Conservation (phyloP, 1,140 invertebrate species). For the Scaptomyza hsui region DNA sequence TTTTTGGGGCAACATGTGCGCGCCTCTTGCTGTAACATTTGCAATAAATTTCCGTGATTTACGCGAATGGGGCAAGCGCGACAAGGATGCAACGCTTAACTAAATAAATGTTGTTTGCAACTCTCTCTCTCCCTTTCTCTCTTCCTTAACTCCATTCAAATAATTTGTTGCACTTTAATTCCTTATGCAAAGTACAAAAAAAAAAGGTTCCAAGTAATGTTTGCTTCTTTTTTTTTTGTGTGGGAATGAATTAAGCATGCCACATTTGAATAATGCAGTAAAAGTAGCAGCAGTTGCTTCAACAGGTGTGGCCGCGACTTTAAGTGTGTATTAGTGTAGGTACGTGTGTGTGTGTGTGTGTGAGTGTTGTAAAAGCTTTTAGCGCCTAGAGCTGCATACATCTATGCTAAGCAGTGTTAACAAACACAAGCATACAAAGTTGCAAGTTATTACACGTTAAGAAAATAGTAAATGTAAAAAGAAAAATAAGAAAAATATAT, state of each 20-base stretch:
- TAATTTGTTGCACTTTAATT: slow-evolving; percentile 72
- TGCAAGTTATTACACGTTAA: slow-evolving; percentile 20
- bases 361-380: slow-evolving; percentile 64
- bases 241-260: slow-evolving; percentile 59
- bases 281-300: slow-evolving; percentile 21
- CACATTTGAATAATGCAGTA: slow-evolving; percentile 75
- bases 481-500: too few relatives aligned
- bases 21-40: slow-evolving; percentile 68
- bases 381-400: slow-evolving; percentile 59
- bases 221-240: slow-evolving; percentile 21
- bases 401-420: slow-evolving; percentile 55
- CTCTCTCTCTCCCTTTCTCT: slow-evolving; percentile 31
- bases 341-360: slow-evolving; percentile 27
- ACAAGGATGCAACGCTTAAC: slow-evolving; percentile 51
- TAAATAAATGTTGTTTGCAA: slow-evolving; percentile 73
- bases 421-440: slow-evolving; percentile 39
- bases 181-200: slow-evolving; percentile 13
- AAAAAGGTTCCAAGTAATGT: neutral
- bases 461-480: neutral
- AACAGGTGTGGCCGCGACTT: slow-evolving; percentile 28
- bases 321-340: slow-evolving; percentile 9
- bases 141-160: slow-evolving; percentile 11
- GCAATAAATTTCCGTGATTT: slow-evolving; percentile 78
- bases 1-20: slow-evolving; percentile 73
- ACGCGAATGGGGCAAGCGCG: slow-evolving; percentile 48